Percentiles rank a stretch among this genome's conserved stretches.
phyloP scores from a whole-genome alignment of 2,797 vertebrate genomes.

The Stomatorhinus walkeri region DNA sequence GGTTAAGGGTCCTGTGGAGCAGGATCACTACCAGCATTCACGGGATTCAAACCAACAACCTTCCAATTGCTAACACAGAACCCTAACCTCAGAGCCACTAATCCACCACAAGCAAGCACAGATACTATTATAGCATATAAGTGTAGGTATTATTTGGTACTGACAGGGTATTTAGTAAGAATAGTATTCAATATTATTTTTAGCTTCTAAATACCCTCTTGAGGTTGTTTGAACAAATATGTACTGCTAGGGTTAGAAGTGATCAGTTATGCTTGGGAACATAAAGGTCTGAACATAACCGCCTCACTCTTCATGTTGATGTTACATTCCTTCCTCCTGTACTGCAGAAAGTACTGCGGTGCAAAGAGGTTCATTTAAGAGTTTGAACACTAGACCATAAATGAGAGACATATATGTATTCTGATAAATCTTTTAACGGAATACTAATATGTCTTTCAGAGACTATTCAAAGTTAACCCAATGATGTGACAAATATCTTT shows the following conservation, averaged over 20 bases:
- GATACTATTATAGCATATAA: background rate
- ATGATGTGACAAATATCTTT: background rate
- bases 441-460: background rate
- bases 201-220: background rate
- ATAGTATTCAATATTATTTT: background rate
- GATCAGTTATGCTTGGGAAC: background rate
- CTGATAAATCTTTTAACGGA: background rate
- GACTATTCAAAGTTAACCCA: background rate
- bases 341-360: background rate
- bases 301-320: background rate
- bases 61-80: too few species aligned
- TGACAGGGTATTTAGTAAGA: background rate
- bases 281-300: background rate
- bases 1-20: too few species aligned
- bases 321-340: background rate
- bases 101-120: too few species aligned
- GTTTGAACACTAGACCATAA: background rate
- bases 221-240: background rate
- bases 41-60: too few species aligned
- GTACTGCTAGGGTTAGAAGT: background rate
- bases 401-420: background rate
- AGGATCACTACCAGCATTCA: too few species aligned
- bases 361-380: background rate
- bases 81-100: too few species aligned
- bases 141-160: background rate